Base-by-base conservation (phyloP, 2,888 invertebrate species). In the Cyrtodaria siliqua region DNA sequence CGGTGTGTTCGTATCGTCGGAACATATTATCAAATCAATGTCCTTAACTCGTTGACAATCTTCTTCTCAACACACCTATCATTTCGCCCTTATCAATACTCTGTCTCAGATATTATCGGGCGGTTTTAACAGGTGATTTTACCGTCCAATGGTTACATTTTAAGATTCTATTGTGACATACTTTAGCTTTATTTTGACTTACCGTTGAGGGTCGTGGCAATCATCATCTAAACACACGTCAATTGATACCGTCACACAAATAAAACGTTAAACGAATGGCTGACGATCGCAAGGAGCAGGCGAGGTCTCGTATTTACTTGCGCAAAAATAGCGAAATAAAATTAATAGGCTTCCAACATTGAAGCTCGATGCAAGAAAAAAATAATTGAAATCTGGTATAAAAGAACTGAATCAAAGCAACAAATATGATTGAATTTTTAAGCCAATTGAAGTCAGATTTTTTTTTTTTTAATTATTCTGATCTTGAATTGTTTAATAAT, bases 21-120 rank as follows among this genome's bases (percentile, higher is more conserved):
- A 42, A 56, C 26, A 24, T 42, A 57, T 67, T 63, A 79, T 74
- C 79, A 53, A 73, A 70, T 74, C 67, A 70, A 61, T 67, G 74
- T 62, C 70, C 59, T 29, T 44, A 8, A 56, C 70, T 79, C 73
- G 59, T 33, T 63, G 59, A 74, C 74, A 74, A 74, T 79, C 44
- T 52, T 66, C 67, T 18, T 62, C 62, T 61, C 62, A 53, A 47
- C 59, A 44, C 60, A 72, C 64, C 72, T 68, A 72, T 72, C 49
- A 50, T 62, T 62, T 50, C 50, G 33, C 49, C 60, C 47, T 49
- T 60, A 60, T 60, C 60, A 16, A 47, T 29, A 47, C 23, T 47
- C 29, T 47, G 29, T 60, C 20, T 18, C n/a, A 60, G 60, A 60
- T 60, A 27, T 60, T 47, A 60, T 60, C 60, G 18, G 33, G 18